Evolutionary conservation across 2,888 invertebrate genomes (phyloP).

Genomic region (Polydrusus cervinus): DNA sequence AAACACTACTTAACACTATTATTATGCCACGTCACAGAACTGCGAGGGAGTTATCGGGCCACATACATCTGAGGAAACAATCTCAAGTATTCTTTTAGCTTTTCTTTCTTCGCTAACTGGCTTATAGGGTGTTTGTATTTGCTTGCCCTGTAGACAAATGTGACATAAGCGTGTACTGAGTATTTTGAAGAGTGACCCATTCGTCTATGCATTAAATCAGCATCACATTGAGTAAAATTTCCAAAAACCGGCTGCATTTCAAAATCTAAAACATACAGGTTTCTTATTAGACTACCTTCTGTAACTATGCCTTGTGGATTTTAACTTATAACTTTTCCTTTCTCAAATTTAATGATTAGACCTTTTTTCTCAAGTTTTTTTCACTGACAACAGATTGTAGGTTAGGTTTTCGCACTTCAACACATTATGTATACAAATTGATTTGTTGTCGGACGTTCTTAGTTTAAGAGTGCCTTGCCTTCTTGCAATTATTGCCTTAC

Average conservation of each 20-base stretch:
- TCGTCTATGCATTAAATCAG: conserved; percentile 52
- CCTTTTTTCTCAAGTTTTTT: no score
- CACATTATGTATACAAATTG: conserved; percentile 50
- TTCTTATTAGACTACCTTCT: neutral
- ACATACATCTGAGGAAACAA: neutral
- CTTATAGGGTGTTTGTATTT: no score
- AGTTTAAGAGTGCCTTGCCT: no score
- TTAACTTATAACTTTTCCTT: conserved; percentile 1
- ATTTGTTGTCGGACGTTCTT: conserved; percentile 42
- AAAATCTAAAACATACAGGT: conserved; percentile 7
- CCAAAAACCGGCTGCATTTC: neutral
- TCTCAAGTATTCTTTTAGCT: no score
- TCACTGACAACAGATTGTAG: conserved; percentile 56
- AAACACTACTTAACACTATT: no score
- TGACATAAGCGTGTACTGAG: conserved; percentile 46
- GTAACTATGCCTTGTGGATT: neutral
- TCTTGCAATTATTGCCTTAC: conserved; percentile 49
- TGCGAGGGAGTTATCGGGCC: neutral
- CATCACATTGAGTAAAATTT: conserved; percentile 30
- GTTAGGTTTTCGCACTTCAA: conserved; percentile 53
- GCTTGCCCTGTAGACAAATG: no score
- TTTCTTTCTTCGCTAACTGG: neutral
- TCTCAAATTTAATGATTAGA: conserved; percentile 51
- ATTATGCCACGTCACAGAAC: no score
- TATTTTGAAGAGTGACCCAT: conserved; percentile 58